phyloP scores from a whole-genome alignment of 2,113 vertebrate species.

The Etheostoma cragini region DNA sequence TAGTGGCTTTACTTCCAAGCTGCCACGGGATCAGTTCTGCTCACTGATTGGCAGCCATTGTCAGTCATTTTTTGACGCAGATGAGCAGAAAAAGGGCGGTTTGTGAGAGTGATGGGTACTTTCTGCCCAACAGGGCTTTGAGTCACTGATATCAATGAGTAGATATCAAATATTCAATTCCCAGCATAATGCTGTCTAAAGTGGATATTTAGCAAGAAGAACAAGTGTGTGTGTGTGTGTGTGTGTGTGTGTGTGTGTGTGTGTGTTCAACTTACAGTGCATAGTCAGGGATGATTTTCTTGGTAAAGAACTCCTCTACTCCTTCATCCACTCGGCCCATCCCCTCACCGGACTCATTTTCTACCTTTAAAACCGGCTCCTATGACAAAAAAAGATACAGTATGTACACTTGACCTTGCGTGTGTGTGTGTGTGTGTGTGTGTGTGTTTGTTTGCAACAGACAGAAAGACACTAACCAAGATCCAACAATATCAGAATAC shows the following conservation, averaged over 20 bases:
- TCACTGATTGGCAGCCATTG: not conserved
- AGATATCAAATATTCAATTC: not conserved
- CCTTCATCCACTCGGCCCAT: constrained; percentile 93
- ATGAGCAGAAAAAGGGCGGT: not conserved
- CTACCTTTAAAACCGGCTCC: constrained; percentile 87
- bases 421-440: not conserved
- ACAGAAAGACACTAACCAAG: not conserved
- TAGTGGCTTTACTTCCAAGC: not conserved
- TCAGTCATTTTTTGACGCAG: not conserved
- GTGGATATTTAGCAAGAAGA: not conserved
- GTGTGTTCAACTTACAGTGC: constrained; percentile 85
- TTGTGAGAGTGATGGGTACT: not conserved
- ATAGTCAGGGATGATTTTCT: constrained; percentile 91
- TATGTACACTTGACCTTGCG: not conserved
- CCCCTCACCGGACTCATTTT: constrained; percentile 88
- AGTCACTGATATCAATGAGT: not conserved
- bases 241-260: constrained; percentile 18
- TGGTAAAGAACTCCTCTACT: constrained; percentile 96
- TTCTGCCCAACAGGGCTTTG: not conserved
- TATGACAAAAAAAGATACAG: constrained; percentile 57
- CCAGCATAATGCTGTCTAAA: not conserved
- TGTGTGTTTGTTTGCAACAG: not conserved
- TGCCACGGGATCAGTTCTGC: not conserved
- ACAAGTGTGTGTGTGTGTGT: not conserved
- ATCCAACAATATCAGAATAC: not conserved